Base-by-base conservation (phyloP, 2,113 vertebrate genomes). In the Neolamprologus brichardi region DNA sequence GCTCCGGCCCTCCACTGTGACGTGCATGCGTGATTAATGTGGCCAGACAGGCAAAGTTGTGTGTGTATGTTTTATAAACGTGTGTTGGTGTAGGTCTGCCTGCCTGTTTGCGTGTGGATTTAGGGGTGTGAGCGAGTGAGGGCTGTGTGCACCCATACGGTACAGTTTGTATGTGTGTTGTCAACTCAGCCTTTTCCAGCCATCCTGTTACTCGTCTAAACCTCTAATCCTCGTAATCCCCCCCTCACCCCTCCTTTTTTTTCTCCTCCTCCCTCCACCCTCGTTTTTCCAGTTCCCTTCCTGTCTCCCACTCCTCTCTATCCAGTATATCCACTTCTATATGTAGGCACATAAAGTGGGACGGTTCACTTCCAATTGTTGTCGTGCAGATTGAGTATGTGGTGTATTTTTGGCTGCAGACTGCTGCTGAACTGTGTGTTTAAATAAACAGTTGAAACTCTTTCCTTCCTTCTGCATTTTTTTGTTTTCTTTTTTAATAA, bases 141-240 rank as follows among this genome's bases (percentile, higher is more conserved):
- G 83, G 75, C 64, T 80, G 80, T 84, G 83, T 82, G 84, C 85
- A 51, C 37, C 52, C 51, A 64, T 77, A 72, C 39, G 20, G 20
- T 72, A n/a, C 25, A 1, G 6, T 83, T 70, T 81, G 85, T 79
- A 8, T 52, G 87, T 85, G 81, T 93, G 44, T 83, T 94, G 92
- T 84, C 60, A 90, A 94, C 77, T 94, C 93, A 93, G 93, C 93
- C 84, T 92, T 94, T 96, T 94, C 84, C 90, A 94, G 89, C 51
- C 84, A 91, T 77, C 81, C 92, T 88, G 90, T 88, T 89, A 83
- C 92, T 92, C 84, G 60, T 84, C 85, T 81, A 85, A 84, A 87
- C 81, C 88, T 54, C 85, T 94, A 92, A 93, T 94, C 94, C 91
- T 86, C 5, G 2, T 95, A 92, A 96, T 94, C 94, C 93, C 72